phyloP scores from a whole-genome alignment of 2,888 invertebrate genomes.

The Hecatera dysodea region DNA sequence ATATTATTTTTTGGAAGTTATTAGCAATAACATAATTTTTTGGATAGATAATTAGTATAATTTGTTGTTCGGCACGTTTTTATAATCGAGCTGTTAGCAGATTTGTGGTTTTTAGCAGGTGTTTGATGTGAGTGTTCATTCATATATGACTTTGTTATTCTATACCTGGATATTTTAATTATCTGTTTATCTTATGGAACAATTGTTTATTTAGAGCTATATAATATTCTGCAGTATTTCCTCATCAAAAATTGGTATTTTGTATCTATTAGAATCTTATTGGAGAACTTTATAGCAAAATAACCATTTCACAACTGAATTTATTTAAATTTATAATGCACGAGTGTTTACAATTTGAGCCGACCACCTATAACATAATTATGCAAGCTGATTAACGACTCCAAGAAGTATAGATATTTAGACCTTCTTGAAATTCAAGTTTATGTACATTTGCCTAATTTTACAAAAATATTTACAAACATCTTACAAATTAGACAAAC shows the following conservation, averaged over 20 bases:
- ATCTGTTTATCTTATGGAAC: constrained; percentile 24
- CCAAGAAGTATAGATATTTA: background rate
- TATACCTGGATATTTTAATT: constrained; percentile 12
- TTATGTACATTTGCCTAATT: background rate
- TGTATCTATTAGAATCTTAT: constrained; percentile 15
- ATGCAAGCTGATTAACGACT: background rate
- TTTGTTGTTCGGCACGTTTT: constrained; percentile 10
- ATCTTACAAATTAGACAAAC: background rate
- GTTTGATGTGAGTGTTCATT: constrained; percentile 55
- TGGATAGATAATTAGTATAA: constrained; percentile 3
- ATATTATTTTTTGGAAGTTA: constrained; percentile 47
- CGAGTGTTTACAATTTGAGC: background rate
- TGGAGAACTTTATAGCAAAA: background rate
- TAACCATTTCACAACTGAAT: background rate
- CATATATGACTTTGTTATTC: constrained; percentile 16
- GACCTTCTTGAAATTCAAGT: background rate
- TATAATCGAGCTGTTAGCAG: constrained; percentile 18
- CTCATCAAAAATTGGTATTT: background rate
- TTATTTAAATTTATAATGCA: background rate
- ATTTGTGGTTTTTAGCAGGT: constrained; percentile 37
- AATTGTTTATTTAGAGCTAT: constrained; percentile 14
- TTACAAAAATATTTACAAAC: background rate
- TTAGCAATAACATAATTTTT: constrained; percentile 34
- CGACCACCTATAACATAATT: background rate
- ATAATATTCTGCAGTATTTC: background rate